A percentile compares a stretch with the other conserved stretches of the same genome.
Conservation (phyloP, 2,888 invertebrate genomes). For the Hypena proboscidalis region DNA sequence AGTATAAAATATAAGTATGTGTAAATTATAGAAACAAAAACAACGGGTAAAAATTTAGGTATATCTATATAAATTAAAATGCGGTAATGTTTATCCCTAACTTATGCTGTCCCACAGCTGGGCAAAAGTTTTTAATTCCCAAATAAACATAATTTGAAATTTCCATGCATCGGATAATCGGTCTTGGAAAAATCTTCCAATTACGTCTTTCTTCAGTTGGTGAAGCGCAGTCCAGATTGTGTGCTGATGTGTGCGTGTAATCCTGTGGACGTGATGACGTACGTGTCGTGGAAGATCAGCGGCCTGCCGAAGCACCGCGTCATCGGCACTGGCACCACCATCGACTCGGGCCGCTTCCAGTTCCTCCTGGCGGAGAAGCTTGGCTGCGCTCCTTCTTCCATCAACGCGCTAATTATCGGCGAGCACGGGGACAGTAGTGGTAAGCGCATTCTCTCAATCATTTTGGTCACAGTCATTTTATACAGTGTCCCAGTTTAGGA, state of each 20-base stretch:
- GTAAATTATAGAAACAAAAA: too few species aligned
- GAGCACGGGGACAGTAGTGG: conserved; percentile 97
- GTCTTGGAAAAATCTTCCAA: too few species aligned
- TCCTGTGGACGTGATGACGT: conserved; percentile 96
- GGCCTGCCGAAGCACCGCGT: conserved; percentile 94
- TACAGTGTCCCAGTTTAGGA: too few species aligned
- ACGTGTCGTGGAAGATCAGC: conserved; percentile 97
- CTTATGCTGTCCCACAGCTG: too few species aligned
- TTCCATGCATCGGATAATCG: too few species aligned
- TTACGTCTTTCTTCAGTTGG: conserved; percentile 74
- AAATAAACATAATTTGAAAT: too few species aligned
- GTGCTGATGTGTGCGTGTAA: conserved; percentile 95
- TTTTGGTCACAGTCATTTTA: too few species aligned
- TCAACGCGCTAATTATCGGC: conserved; percentile 97
- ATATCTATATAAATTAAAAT: too few species aligned
- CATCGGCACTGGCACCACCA: conserved; percentile 96
- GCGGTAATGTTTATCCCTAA: too few species aligned
- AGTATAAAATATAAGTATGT: too few species aligned
- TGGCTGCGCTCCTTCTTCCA: conserved; percentile 92
- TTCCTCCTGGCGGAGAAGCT: conserved; percentile 94
- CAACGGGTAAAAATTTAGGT: too few species aligned
- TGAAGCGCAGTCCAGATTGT: conserved; percentile 94
- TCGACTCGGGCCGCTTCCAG: conserved; percentile 96
- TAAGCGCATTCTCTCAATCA: conserved; percentile 52
- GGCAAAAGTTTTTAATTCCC: too few species aligned